phyloP scores from a whole-genome alignment of 2,888 invertebrate species.

The Mystacides longicornis region DNA sequence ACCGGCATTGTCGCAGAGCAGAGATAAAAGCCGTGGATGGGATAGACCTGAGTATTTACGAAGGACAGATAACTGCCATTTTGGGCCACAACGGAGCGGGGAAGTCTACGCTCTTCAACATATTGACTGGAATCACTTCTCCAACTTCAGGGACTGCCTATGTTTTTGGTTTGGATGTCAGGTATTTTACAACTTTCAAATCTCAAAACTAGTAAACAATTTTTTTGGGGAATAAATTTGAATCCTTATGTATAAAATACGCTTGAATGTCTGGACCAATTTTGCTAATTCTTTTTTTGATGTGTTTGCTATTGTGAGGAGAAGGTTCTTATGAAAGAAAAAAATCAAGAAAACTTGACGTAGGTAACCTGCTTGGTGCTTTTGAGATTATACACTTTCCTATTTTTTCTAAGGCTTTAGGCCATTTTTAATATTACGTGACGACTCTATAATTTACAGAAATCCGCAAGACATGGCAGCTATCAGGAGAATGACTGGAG shows the following conservation, averaged over 20 bases:
- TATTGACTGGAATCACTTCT: slow-evolving; percentile 71
- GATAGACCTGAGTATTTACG: slow-evolving; percentile 74
- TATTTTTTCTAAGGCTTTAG: neutral
- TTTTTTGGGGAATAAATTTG: too few relatives aligned
- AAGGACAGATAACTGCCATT: slow-evolving; percentile 79
- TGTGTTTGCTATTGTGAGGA: too few relatives aligned
- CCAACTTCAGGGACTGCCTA: slow-evolving; percentile 67
- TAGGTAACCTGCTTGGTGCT: too few relatives aligned
- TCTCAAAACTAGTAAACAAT: too few relatives aligned
- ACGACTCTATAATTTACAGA: slow-evolving; percentile 36
- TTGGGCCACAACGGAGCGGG: slow-evolving; percentile 84
- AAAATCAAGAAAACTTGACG: too few relatives aligned
- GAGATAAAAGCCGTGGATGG: slow-evolving; percentile 69
- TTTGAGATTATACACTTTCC: too few relatives aligned
- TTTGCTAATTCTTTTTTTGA: too few relatives aligned
- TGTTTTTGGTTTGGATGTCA: slow-evolving; percentile 68
- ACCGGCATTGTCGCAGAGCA: slow-evolving; percentile 59
- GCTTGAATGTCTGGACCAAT: too few relatives aligned
- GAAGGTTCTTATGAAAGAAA: too few relatives aligned
- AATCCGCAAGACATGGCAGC: slow-evolving; percentile 69
- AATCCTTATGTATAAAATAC: too few relatives aligned
- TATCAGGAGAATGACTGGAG: slow-evolving; percentile 75
- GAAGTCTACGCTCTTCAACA: slow-evolving; percentile 80
- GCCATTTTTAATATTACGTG: too few relatives aligned
- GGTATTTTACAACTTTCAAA: too few relatives aligned